These are phyloP conservation scores for Nezara viridula DNA, from an alignment of 2,888 invertebrate genomes.

Conservation along the genomic window DNA sequence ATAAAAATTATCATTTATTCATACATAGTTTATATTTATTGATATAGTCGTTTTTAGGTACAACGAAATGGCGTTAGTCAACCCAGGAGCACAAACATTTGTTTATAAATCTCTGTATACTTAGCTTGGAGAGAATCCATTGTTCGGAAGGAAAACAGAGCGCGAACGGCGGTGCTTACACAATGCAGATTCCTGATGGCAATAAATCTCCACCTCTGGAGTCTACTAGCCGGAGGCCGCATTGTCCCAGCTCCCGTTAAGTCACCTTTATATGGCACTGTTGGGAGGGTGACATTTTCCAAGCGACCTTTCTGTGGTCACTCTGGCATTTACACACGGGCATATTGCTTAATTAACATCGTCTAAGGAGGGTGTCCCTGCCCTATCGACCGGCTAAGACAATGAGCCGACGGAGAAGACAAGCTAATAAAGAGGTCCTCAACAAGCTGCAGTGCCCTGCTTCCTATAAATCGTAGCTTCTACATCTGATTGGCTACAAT, in stretches of 20 bases:
- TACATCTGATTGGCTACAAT: slow-evolving; percentile 23
- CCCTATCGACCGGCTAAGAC: slow-evolving; percentile 23
- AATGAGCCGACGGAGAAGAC: neutral
- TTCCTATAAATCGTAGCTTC: neutral
- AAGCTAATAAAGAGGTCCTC: neutral
- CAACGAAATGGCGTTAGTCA: too few relatives aligned
- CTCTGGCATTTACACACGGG: slow-evolving; percentile 39
- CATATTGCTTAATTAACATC: slow-evolving; percentile 41
- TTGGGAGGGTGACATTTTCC: slow-evolving; percentile 42
- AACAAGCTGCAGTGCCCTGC: neutral
- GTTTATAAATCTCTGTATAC: slow-evolving; percentile 13
- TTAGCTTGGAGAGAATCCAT: neutral
- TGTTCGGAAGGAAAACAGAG: slow-evolving; percentile 11
- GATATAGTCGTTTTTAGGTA: too few relatives aligned
- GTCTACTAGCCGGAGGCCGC: neutral
- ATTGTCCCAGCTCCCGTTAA: slow-evolving; percentile 43
- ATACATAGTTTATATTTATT: too few relatives aligned
- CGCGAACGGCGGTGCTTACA: slow-evolving; percentile 24
- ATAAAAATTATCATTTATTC: too few relatives aligned
- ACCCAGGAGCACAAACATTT: neutral
- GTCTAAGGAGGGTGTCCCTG: slow-evolving; percentile 25
- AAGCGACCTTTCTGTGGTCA: slow-evolving; percentile 43
- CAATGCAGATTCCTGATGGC: slow-evolving; percentile 47
- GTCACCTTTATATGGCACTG: slow-evolving; percentile 49
- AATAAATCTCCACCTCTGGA: slow-evolving; percentile 14